Percentiles rank a stretch among this genome's conserved stretches.
These are phyloP conservation scores for Sebastes minor DNA, from an alignment of 2,797 vertebrate species.

Conservation along the genomic window DNA sequence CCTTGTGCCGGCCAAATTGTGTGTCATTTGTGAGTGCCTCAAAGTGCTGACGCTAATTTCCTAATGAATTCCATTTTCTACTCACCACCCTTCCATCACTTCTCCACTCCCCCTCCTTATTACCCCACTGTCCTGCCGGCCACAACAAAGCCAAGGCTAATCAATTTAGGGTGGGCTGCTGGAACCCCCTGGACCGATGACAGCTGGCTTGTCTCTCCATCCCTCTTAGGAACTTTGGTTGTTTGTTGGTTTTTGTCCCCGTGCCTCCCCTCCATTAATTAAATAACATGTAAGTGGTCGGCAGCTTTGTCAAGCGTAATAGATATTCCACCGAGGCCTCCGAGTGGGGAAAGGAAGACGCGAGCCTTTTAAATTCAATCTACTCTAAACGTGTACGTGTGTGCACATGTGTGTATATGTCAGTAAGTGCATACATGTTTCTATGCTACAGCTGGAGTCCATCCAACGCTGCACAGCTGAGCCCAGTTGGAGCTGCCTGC, in stretches of 20 bases:
- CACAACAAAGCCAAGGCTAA: conserved; percentile 86
- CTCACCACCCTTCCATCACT: conserved; percentile 74
- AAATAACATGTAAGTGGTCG: conserved; percentile 86
- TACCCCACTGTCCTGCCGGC: conserved; percentile 73
- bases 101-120: conserved; percentile 55
- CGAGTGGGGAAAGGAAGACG: conserved; percentile 70
- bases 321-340: conserved; percentile 80
- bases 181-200: conserved; percentile 81
- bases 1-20: conserved; percentile 76
- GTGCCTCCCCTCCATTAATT: conserved; percentile 82
- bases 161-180: conserved; percentile 83
- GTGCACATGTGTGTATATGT: conserved; percentile 40
- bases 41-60: conserved; percentile 90
- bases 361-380: conserved; percentile 81
- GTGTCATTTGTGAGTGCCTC: conserved; percentile 79
- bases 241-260: conserved; percentile 79
- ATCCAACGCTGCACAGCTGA: conserved; percentile 69
- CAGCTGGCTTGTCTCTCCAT: conserved; percentile 82
- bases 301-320: conserved; percentile 84
- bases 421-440: conserved; percentile 64
- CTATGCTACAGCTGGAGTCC: conserved; percentile 68
- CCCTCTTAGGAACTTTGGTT: conserved; percentile 77
- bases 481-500: conserved; percentile 59
- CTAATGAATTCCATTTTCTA: conserved; percentile 90
- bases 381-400: conserved; percentile 59